Conservation (phyloP, 2,797 vertebrate genomes). For the Acanthornis magna region DNA sequence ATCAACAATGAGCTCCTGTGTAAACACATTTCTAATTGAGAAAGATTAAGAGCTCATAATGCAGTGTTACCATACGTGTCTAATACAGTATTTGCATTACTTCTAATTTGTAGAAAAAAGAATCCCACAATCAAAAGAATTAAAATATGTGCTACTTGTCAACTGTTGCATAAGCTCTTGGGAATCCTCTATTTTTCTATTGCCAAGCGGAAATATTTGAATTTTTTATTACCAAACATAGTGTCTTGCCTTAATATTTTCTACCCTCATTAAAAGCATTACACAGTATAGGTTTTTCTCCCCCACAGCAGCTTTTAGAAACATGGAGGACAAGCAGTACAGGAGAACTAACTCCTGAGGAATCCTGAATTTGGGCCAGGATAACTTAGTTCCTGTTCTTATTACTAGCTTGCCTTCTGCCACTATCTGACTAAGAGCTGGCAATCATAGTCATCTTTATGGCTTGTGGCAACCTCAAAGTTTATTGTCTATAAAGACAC, state of each 20-base stretch:
- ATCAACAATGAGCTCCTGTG: not conserved
- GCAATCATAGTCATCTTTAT: not conserved
- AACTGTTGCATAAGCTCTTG: not conserved
- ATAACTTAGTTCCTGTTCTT: not conserved
- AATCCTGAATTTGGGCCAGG: not conserved
- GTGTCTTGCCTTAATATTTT: not conserved
- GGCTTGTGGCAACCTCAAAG: not conserved
- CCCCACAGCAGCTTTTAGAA: not conserved
- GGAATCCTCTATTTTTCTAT: not conserved
- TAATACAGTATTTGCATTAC: not conserved
- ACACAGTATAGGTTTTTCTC: not conserved
- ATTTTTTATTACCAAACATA: not conserved
- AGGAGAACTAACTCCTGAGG: not conserved
- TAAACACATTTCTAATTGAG: constrained; percentile 13
- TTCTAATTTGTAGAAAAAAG: not conserved
- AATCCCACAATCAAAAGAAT: not conserved
- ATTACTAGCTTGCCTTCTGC: not conserved
- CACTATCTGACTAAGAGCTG: not conserved
- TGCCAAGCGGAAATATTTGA: not conserved
- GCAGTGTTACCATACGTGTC: not conserved
- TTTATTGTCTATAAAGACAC: not conserved
- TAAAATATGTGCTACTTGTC: not conserved
- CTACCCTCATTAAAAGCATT: not conserved
- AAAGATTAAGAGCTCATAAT: not conserved
- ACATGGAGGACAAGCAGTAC: not conserved